These are phyloP conservation scores for Oncorhynchus kisutch DNA, from an alignment of 2,113 vertebrate species.

Conservation along the genomic window DNA sequence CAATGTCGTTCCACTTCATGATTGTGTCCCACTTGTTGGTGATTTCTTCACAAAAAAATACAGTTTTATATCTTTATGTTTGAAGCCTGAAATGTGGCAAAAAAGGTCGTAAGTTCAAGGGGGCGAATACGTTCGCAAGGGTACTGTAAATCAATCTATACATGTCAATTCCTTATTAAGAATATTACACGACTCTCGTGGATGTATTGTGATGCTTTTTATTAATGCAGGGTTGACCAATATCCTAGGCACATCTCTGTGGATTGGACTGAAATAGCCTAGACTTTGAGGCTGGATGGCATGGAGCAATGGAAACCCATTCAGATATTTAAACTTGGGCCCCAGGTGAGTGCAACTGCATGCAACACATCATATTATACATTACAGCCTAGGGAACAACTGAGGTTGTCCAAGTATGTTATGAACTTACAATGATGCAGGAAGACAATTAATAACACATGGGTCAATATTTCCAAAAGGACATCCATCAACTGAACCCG, in stretches of 20 bases:
- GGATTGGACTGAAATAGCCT: conserved; percentile 95
- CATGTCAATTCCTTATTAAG: too few relatives aligned
- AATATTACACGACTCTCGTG: too few relatives aligned
- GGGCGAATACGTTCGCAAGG: too few relatives aligned
- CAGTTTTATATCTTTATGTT: too few relatives aligned
- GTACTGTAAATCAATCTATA: too few relatives aligned
- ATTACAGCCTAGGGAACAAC: too few relatives aligned
- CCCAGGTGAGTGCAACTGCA: conserved; percentile 78
- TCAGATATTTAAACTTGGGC: conserved; percentile 94
- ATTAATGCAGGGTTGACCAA: conserved; percentile 75
- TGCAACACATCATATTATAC: not conserved
- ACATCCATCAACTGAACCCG: conserved; percentile 84
- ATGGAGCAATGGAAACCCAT: conserved; percentile 89
- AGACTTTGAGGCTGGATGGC: conserved; percentile 87
- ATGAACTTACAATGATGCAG: not conserved
- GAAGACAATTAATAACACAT: not conserved
- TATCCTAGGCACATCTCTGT: conserved; percentile 76
- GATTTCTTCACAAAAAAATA: too few relatives aligned
- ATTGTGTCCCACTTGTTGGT: too few relatives aligned
- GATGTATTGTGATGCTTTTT: not conserved
- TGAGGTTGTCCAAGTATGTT: too few relatives aligned
- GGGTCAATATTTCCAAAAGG: conserved; percentile 66
- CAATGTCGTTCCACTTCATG: too few relatives aligned
- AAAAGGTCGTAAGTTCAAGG: too few relatives aligned
- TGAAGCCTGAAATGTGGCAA: too few relatives aligned